These are phyloP conservation scores for Gallinago jamesoni DNA, from an alignment of 2,113 vertebrate species.

Conservation along the genomic window DNA sequence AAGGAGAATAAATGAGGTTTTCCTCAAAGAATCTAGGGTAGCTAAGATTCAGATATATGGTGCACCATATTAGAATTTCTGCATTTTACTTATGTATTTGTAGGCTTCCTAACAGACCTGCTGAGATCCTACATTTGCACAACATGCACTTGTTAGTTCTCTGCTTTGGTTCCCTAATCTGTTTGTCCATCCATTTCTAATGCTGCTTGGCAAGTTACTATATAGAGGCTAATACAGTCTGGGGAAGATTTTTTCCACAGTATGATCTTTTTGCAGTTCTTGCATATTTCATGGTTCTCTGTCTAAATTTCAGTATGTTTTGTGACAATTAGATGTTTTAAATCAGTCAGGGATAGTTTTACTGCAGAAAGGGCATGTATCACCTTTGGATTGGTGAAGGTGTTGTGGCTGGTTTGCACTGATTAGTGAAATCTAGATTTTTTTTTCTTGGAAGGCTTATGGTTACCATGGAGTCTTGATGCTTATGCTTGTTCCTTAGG, in stretches of 20 bases:
- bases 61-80: neutral
- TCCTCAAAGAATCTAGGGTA: neutral
- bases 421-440: neutral
- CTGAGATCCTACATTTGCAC: neutral
- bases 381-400: neutral
- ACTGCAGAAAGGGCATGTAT: neutral
- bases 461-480: neutral
- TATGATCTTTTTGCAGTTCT: neutral
- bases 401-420: neutral
- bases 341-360: neutral
- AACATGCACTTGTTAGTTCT: neutral
- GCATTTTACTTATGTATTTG: neutral
- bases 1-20: conserved; percentile 23
- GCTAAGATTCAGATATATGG: neutral
- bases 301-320: neutral
- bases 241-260: neutral
- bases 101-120: neutral
- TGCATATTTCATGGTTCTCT: neutral
- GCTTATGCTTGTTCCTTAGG: neutral
- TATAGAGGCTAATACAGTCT: neutral
- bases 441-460: neutral
- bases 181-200: neutral
- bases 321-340: neutral
- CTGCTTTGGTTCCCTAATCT: neutral
- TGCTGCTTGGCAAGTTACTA: neutral